A percentile compares a stretch with the other conserved stretches of the same genome.
Conservation (phyloP, 2,113 vertebrate genomes). For the Acinonyx jubatus region DNA sequence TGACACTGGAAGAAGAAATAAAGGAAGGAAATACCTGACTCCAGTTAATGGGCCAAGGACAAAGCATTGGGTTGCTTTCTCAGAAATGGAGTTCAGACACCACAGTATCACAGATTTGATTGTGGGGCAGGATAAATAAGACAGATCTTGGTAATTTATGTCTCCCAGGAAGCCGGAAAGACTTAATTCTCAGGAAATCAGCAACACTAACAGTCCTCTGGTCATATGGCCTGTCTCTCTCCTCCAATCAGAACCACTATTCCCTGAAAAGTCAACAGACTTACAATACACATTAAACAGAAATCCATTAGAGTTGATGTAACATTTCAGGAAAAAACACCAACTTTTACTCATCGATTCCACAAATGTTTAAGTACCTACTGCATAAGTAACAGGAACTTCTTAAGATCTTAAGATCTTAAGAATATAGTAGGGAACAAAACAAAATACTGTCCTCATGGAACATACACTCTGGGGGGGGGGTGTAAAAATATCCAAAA, state of each 20-base stretch:
- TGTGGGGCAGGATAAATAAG: background rate
- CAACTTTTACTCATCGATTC: background rate
- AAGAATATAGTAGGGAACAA: background rate
- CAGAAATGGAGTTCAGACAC: background rate
- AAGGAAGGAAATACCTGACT: background rate
- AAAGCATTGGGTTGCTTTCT: background rate
- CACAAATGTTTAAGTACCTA: background rate
- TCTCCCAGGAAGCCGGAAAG: background rate
- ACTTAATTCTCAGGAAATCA: background rate
- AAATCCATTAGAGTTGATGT: background rate
- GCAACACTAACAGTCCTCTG: background rate
- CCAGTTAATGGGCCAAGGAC: too few species aligned
- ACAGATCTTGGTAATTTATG: background rate
- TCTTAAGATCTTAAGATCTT: background rate
- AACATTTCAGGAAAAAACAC: background rate
- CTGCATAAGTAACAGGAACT: background rate
- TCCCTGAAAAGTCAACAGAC: background rate
- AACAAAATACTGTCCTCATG: background rate
- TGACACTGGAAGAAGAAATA: background rate
- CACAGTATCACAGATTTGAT: background rate
- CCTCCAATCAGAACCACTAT: background rate
- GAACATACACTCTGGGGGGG: background rate
- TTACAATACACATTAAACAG: background rate
- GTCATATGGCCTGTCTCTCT: background rate
- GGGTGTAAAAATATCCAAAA: background rate